A percentile compares a stretch with the other conserved stretches of the same genome.
phyloP scores from a whole-genome alignment of 1,140 invertebrate genomes.

The Drosophila nebulosa region DNA sequence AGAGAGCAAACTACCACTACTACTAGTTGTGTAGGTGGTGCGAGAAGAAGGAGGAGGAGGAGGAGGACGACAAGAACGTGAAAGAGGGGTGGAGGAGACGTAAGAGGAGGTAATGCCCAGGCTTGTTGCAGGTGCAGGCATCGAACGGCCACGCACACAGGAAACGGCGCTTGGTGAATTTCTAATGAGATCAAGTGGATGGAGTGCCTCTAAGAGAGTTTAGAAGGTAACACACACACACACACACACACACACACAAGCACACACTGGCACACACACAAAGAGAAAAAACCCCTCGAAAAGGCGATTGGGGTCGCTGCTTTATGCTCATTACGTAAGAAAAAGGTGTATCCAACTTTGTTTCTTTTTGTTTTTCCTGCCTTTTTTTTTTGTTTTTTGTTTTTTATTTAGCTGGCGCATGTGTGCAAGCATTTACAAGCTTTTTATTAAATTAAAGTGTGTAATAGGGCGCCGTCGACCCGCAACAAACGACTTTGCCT shows the following conservation, averaged over 20 bases:
- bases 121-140: constrained; percentile 49
- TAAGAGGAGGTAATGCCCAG: neutral
- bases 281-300: too few relatives aligned
- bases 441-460: constrained; percentile 78
- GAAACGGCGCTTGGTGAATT: constrained; percentile 65
- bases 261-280: constrained; percentile 6
- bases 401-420: constrained; percentile 15
- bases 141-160: constrained; percentile 49
- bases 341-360: constrained; percentile 58
- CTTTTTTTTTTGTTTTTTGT: neutral
- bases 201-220: neutral
- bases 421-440: constrained; percentile 72
- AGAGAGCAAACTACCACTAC: constrained; percentile 8
- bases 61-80: neutral
- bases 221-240: constrained; percentile 28
- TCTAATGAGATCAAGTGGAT: constrained; percentile 49
- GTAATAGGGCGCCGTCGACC: constrained; percentile 68
- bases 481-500: neutral
- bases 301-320: constrained; percentile 4
- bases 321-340: constrained; percentile 67
- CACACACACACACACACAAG: constrained; percentile 24
- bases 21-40: too few relatives aligned
- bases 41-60: neutral
- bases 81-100: neutral
- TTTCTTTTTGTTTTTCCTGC: neutral